Percentiles rank a stretch among this genome's conserved stretches.
Evolutionary conservation across 2,797 vertebrate species (phyloP).

Genomic region (Myotis vivesi): DNA sequence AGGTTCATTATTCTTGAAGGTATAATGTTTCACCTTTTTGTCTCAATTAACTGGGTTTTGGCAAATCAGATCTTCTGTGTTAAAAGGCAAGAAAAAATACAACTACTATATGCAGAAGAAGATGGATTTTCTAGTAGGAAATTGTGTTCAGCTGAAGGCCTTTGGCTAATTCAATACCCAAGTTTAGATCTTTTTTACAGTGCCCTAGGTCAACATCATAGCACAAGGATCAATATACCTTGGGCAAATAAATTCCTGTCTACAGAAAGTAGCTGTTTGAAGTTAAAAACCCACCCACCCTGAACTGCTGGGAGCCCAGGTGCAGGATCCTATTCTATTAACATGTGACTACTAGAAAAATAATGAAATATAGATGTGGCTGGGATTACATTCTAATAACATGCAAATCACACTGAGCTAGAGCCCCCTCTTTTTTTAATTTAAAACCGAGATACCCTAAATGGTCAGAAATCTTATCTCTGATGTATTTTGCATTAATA

Average conservation of each 20-base stretch:
- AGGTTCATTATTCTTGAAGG: background rate
- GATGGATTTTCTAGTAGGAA: background rate
- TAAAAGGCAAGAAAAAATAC: background rate
- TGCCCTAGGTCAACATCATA: background rate
- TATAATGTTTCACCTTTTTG: background rate
- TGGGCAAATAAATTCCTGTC: background rate
- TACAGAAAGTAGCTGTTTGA: background rate
- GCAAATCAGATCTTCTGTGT: background rate
- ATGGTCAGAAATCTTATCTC: background rate
- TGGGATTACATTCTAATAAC: background rate
- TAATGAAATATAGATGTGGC: too few species aligned
- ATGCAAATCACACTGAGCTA: background rate
- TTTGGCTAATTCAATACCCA: background rate
- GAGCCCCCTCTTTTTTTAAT: background rate
- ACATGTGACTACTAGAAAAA: too few species aligned
- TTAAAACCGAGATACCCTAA: conserved; percentile 6
- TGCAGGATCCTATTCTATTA: background rate
- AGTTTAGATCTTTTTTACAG: background rate
- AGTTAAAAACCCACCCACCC: background rate
- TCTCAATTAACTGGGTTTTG: background rate
- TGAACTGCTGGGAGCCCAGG: background rate
- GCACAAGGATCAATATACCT: background rate
- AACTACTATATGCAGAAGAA: background rate
- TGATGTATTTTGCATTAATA: background rate
- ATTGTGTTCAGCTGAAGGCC: background rate